Evolutionary conservation across 2,888 invertebrate species (phyloP), one percentile per base, ranked within the genome.

Genomic region (Sinodicranocentrus sp.): DNA sequence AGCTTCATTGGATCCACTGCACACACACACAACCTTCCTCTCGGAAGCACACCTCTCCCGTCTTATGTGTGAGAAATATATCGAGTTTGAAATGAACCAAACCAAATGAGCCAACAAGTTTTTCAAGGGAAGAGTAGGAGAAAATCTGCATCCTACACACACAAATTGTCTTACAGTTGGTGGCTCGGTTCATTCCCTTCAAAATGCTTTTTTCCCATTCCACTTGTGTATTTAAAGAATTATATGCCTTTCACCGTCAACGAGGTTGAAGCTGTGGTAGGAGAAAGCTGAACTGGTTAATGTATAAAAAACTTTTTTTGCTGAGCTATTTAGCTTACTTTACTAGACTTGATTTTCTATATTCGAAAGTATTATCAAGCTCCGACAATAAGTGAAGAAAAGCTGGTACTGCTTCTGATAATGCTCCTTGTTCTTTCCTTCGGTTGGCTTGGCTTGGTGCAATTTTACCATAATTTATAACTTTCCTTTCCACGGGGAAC

Each of bases 1-100:
- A 44, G 61, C 73, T 73, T 57, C 61, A 73, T 63, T 61, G 61
- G 17, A 61, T 73, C 48, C 73, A 73, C 57, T 52, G n/a, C 52
- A n/a, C 52, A 52, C 52, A 52, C 17, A 52, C 15, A 6, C 57
- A 57, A 57, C 6, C 57, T 57, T 57, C 23, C 33, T 33, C 33
- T 33, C 33, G 10, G 5, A 10, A 33, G 2, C 23, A 21, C 57
- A 19, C 19, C 57, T 23, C 48, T 48, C 10, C 21, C 23, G 2
- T 21, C 57, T 57, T 21, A 5, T 19, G 6, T 21, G 23, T 15
- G 57, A 21, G 21, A 57, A 21, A 57, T 23, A 57, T 57, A 57
- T 23, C 23, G 57, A 5, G 15, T 57, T 23, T 57, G 57, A 19
- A 23, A 57, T 19, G 57, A 21, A 21, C 57, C 6, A 23, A 21